Base-by-base conservation (phyloP, 2,797 vertebrate species). In the Morelia viridis region DNA sequence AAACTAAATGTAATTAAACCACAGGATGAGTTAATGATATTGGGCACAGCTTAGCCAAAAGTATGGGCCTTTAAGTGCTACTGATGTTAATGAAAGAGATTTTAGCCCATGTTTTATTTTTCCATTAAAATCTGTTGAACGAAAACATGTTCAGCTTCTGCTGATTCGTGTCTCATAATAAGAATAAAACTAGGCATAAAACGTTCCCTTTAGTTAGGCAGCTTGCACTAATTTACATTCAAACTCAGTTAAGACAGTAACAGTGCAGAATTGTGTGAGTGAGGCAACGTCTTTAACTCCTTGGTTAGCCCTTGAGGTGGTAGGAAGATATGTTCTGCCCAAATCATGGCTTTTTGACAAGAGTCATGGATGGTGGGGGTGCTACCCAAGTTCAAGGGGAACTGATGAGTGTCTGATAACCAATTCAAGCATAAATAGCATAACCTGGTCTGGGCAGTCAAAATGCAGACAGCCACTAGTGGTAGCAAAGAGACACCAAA, bases 1-100 rank as follows among this genome's bases (percentile, higher is more conserved):
- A 87, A 91, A 58, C 6, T 15, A 24, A 87, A 61, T n/a, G 58
- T 91, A n/a, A 89, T 88, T 91, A 65, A 91, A 83, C 0, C 68
- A 24, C 65, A 8, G 35, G 26, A 62, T 93, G 46, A 91, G 2
- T 28, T 24, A 83, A 93, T 19, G 19, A 31, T 22, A 50, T 22
- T 76, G 13, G 13, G 13, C n/a, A 71, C 26, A 91, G 60, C 24
- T 41, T 35, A 91, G 6, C 56, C 15, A n/a, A 24, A 24, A 12
- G 5, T 61, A 71, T 26, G 56, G 11, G 31, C 28, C 11, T 87
- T 31, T 61, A 50, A 61, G 41, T 15, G 41, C 22, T 19, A 80
- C n/a, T 22, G 26, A 61, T 76, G 17, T 60, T 17, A 64, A 65
- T 41, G 62, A 56, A 17, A 11, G n/a, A 68, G 53, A 91, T 28